phyloP scores from a whole-genome alignment of 2,113 vertebrate genomes.

The Albula glossodonta region DNA sequence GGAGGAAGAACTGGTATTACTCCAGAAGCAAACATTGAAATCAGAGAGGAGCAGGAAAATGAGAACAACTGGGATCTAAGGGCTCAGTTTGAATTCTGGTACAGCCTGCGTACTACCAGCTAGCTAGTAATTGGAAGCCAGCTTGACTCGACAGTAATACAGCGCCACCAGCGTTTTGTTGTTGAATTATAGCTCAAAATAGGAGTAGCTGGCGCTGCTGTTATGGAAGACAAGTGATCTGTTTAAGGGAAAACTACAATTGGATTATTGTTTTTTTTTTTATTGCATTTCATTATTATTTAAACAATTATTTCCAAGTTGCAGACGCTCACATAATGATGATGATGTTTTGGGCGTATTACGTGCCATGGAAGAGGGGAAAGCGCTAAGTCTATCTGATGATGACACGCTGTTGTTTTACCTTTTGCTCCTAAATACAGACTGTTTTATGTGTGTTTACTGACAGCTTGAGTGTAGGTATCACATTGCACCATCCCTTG shows the following conservation, averaged over 20 bases:
- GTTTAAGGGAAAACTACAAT: conserved; percentile 17
- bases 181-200: conserved; percentile 36
- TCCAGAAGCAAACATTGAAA: not conserved
- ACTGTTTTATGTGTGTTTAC: conserved; percentile 43
- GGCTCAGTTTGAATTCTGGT: conserved; percentile 43
- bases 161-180: conserved; percentile 51
- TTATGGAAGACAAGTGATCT: conserved; percentile 35
- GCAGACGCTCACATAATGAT: conserved; percentile 20
- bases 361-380: conserved; percentile 50
- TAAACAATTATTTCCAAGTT: not conserved
- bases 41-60: conserved; percentile 14
- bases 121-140: conserved; percentile 17
- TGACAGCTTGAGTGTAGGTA: conserved; percentile 5
- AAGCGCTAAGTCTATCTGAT: conserved; percentile 52
- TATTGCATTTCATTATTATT: conserved; percentile 19
- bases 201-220: conserved; percentile 17
- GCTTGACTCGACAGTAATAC: conserved; percentile 27
- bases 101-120: conserved; percentile 30
- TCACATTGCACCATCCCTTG: not conserved
- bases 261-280: conserved; percentile 6
- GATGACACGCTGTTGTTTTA: conserved; percentile 39
- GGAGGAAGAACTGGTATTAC: not conserved
- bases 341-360: conserved; percentile 49
- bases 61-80: conserved; percentile 17
- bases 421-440: conserved; percentile 11